These are phyloP conservation scores for Petrolisthes manimaculis DNA, from an alignment of 2,888 invertebrate genomes.

Conservation along the genomic window DNA sequence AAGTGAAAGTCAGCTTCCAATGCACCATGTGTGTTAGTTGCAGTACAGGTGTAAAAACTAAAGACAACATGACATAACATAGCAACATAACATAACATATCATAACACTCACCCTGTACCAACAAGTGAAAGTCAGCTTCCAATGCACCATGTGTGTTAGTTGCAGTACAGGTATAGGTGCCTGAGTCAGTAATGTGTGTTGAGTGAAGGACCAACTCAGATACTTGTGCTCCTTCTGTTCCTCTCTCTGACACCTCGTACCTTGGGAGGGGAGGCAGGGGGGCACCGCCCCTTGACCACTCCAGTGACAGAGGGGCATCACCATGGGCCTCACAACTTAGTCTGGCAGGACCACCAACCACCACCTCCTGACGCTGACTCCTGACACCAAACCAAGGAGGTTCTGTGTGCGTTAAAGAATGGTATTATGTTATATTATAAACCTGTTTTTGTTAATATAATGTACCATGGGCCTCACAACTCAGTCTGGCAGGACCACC, in stretches of 20 bases:
- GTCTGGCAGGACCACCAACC: conserved; percentile 48
- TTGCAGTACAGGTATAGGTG: conserved; percentile 47
- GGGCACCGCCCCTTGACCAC: conserved; percentile 56
- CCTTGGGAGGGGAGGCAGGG: conserved; percentile 45
- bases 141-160: conserved; percentile 56
- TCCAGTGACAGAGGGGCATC: conserved; percentile 54
- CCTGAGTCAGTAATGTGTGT: conserved; percentile 52
- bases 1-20: conserved; percentile 53
- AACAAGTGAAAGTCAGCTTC: conserved; percentile 51
- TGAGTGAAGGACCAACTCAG: conserved; percentile 28
- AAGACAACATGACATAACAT: conserved; percentile 37
- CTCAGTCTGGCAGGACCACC: conserved; percentile 36
- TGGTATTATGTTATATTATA: not conserved
- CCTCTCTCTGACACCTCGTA: conserved; percentile 54
- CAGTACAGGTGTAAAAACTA: conserved; percentile 48
- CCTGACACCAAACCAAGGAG: conserved; percentile 60
- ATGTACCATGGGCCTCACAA: not conserved
- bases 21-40: conserved; percentile 57
- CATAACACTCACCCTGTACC: conserved; percentile 39
- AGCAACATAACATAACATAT: too few relatives aligned
- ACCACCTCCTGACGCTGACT: conserved; percentile 68
- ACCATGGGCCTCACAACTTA: conserved; percentile 71
- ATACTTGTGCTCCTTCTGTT: conserved; percentile 37
- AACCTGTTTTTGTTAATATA: too few relatives aligned
- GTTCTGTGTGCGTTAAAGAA: conserved; percentile 30